Evolutionary conservation across 1,140 invertebrate genomes (phyloP), one percentile per base, ranked within the genome.

Genomic region (Drosophila serrata): DNA sequence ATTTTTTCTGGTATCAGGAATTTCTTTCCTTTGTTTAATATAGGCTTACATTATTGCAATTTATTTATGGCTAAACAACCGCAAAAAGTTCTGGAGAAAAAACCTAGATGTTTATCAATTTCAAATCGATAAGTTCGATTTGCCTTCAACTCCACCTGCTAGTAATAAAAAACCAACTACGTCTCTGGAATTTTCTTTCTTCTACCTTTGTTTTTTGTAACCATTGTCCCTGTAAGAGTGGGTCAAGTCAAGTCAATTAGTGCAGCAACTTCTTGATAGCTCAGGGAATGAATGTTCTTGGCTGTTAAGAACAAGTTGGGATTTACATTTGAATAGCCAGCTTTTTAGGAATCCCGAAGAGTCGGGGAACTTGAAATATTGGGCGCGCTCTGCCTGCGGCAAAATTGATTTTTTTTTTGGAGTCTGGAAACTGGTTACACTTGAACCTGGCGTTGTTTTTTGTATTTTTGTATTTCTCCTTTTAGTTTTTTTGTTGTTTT

Each of bases 401-500:
- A 46, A 57, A 68, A 62, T 75, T 49, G 46, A 15, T 40, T 61
- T 56, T 40, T 61, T 56, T 42, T 61, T 69, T 31, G 64, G 59
- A 76, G 70, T 60, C 65, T 75, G 81, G 79, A 76, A 88, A 88
- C 84, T 88, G 84, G 84, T 88, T 88, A 85, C 85, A 88, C 84
- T 88, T 88, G 85, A 88, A 88, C 85, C 84, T 88, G 84, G 69
- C 74, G 46, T 53, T 62, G 37, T 60, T 43, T 53, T 59, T 63
- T 31, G 22, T 40, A 35, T 29, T 42, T 35, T 46, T 37, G 37
- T 64, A 61, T 64, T 61, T 64, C 37, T 63, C 15, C n/a, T 19
- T 33, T 37, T 72, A 17, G 35, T 60, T 19, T 22, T 46, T 43
- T 24, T 59, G 63, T 53, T 79, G 75, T 64, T 63, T 60, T 65